These are phyloP conservation scores for Mobula hypostoma DNA, from an alignment of 2,113 vertebrate genomes.

Conservation along the genomic window DNA sequence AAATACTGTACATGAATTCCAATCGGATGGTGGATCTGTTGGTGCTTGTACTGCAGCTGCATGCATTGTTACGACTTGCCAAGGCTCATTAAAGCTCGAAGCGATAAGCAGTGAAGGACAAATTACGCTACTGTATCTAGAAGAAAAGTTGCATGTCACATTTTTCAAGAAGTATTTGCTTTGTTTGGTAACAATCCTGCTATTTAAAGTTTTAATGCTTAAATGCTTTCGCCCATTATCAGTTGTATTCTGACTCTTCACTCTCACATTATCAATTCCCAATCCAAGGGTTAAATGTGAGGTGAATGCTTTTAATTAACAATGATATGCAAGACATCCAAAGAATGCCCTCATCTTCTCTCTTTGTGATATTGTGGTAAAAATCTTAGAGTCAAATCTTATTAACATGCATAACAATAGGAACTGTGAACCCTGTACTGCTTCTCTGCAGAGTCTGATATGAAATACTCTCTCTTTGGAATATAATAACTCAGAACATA, in stretches of 20 bases:
- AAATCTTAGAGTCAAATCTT: constrained; percentile 24
- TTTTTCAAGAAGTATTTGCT: constrained; percentile 47
- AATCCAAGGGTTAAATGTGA: constrained; percentile 27
- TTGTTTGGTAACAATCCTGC: constrained; percentile 56
- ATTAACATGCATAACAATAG: constrained; percentile 16
- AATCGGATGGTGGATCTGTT: constrained; percentile 20
- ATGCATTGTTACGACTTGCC: constrained; percentile 63
- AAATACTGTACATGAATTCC: constrained; percentile 31
- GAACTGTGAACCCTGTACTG: background rate
- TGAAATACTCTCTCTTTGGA: constrained; percentile 16
- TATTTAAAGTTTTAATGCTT: constrained; percentile 21
- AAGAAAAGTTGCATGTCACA: constrained; percentile 46
- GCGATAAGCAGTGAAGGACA: constrained; percentile 68
- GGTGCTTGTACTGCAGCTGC: constrained; percentile 55
- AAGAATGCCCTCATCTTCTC: constrained; percentile 1
- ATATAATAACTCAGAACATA: constrained; percentile 12
- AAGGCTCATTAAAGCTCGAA: constrained; percentile 66
- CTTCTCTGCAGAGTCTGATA: background rate
- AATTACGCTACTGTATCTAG: constrained; percentile 59
- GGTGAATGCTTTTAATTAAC: constrained; percentile 32
- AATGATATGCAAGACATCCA: background rate
- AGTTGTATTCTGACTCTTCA: background rate
- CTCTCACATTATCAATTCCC: constrained; percentile 28
- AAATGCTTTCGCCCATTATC: constrained; percentile 21
- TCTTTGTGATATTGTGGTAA: constrained; percentile 14